These are phyloP conservation scores for Hydroisotoma schaefferi DNA, from an alignment of 2,888 invertebrate species.

Conservation along the genomic window DNA sequence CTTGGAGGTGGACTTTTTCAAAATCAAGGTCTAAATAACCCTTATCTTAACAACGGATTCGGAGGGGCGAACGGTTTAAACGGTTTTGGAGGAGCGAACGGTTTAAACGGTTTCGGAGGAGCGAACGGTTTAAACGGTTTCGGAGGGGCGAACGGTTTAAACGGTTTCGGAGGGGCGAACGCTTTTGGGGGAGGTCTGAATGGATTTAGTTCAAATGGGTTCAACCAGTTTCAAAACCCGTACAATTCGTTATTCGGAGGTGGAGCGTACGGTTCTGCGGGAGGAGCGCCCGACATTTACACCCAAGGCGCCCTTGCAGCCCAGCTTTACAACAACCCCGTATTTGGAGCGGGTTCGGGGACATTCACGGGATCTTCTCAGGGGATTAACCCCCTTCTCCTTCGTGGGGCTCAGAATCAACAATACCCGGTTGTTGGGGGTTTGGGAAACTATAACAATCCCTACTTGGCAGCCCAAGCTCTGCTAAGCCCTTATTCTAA, in stretches of 20 bases:
- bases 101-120: neutral
- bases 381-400: slow-evolving; percentile 25
- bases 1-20: slow-evolving; percentile 24
- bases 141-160: too few relatives aligned
- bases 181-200: slow-evolving; percentile 3
- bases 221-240: too few relatives aligned
- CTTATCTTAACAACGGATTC: neutral
- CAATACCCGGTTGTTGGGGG: slow-evolving; percentile 24
- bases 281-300: slow-evolving; percentile 20
- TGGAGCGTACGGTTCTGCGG: slow-evolving; percentile 11
- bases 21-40: slow-evolving; percentile 18
- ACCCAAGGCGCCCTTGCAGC: slow-evolving; percentile 27
- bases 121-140: too few relatives aligned
- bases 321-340: slow-evolving; percentile 29
- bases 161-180: too few relatives aligned
- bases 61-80: too few relatives aligned
- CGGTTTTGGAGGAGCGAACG: neutral
- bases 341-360: slow-evolving; percentile 13
- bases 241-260: too few relatives aligned
- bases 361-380: slow-evolving; percentile 14
- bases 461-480: slow-evolving; percentile 23
- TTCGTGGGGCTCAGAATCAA: slow-evolving; percentile 24
- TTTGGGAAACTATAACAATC: slow-evolving; percentile 11
- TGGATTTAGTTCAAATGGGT: too few relatives aligned
- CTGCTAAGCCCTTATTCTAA: slow-evolving; percentile 24